phyloP scores from a whole-genome alignment of 2,797 vertebrate species.

The Argya squamiceps region DNA sequence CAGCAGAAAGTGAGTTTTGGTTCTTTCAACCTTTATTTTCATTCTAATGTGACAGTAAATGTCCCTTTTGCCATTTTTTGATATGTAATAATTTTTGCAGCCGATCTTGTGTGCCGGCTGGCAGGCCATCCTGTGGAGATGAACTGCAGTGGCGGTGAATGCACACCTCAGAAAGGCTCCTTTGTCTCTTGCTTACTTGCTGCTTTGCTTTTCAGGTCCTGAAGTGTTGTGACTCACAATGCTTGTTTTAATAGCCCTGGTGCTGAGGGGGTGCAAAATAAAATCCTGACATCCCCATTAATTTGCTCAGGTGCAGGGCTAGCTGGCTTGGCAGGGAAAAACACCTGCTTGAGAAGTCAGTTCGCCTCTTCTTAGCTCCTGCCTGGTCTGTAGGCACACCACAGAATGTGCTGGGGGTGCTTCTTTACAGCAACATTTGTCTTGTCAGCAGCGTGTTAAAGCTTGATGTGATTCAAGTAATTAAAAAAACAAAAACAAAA shows the following conservation, averaged over 20 bases:
- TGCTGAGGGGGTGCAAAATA: background rate
- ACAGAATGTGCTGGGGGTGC: accelerated
- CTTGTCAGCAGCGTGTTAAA: background rate
- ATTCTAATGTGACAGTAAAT: background rate
- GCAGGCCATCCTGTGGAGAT: background rate
- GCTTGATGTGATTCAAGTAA: background rate
- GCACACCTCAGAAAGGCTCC: background rate
- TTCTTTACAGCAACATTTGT: background rate
- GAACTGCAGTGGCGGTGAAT: background rate
- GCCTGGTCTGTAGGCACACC: accelerated
- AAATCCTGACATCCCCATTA: background rate
- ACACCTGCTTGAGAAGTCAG: background rate
- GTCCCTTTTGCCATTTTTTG: background rate
- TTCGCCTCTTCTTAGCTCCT: background rate
- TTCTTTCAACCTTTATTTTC: background rate
- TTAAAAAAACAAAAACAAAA: no score
- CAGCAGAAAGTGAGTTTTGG: background rate
- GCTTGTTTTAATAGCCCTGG: background rate
- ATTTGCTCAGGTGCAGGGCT: background rate
- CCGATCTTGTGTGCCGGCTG: accelerated
- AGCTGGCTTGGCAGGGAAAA: background rate
- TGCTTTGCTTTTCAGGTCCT: background rate
- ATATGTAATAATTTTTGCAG: background rate
- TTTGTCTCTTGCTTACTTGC: background rate
- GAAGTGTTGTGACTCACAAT: background rate